Percentiles rank a stretch among this genome's conserved stretches.
These are phyloP conservation scores for Cyaniris semiargus DNA, from an alignment of 2,888 invertebrate genomes.

Conservation along the genomic window DNA sequence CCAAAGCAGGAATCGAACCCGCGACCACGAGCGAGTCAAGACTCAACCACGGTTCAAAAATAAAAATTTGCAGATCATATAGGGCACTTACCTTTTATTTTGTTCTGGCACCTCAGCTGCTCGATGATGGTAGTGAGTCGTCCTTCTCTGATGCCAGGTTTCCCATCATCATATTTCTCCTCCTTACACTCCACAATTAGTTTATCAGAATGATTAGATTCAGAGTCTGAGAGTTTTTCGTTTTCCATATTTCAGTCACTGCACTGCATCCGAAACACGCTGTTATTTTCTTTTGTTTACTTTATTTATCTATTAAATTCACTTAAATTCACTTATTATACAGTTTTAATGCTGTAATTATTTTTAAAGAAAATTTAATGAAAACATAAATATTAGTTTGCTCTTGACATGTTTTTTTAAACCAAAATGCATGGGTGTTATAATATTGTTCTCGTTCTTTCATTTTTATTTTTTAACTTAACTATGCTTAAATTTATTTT, in stretches of 20 bases:
- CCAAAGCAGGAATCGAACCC: too few relatives aligned
- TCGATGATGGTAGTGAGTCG: constrained; percentile 74
- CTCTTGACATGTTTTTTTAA: neutral
- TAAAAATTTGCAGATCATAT: neutral
- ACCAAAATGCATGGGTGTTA: neutral
- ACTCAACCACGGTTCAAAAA: neutral
- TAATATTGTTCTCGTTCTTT: neutral
- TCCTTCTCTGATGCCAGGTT: constrained; percentile 59
- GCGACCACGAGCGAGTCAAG: too few relatives aligned
- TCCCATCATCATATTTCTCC: constrained; percentile 46
- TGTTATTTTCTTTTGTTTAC: neutral
- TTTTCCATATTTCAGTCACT: constrained; percentile 22
- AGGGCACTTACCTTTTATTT: constrained; percentile 62
- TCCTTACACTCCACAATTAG: constrained; percentile 34
- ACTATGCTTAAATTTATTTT: too few relatives aligned
- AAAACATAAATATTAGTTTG: neutral
- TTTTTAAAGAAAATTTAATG: neutral
- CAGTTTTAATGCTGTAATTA: neutral
- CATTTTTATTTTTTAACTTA: too few relatives aligned
- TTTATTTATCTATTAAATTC: neutral
- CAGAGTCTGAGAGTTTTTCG: constrained; percentile 22
- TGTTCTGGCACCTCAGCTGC: constrained; percentile 69
- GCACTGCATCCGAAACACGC: constrained; percentile 10
- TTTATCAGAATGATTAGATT: constrained; percentile 17
- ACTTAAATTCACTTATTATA: neutral